Evolutionary conservation across 2,797 vertebrate genomes (phyloP).

Genomic region (Sebastiscus tertius): DNA sequence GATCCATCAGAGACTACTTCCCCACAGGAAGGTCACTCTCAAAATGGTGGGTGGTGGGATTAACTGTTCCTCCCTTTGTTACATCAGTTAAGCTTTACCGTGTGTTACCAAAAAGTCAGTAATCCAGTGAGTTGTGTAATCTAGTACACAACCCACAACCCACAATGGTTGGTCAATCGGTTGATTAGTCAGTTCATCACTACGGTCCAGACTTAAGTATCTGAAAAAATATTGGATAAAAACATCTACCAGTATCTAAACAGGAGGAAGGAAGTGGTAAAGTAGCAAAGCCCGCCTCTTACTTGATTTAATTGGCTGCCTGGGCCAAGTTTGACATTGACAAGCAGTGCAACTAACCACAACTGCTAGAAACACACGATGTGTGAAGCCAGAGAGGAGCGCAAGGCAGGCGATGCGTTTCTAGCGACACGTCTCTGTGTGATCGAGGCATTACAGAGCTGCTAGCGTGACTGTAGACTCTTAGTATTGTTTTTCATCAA

Average conservation of each 20-base stretch:
- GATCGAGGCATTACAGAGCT: not conserved
- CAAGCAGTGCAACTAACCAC: too few relatives aligned
- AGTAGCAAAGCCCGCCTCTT: too few relatives aligned
- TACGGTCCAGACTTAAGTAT: not conserved
- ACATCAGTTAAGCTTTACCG: not conserved
- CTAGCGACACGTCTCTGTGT: too few relatives aligned
- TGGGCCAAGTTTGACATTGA: too few relatives aligned
- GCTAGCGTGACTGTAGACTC: not conserved
- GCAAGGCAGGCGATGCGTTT: too few relatives aligned
- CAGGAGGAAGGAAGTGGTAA: too few relatives aligned
- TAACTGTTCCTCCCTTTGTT: not conserved
- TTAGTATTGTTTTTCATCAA: not conserved
- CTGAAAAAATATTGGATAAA: not conserved
- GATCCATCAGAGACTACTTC: not conserved
- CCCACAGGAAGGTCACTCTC: not conserved
- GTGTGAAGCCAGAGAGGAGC: too few relatives aligned
- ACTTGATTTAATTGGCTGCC: too few relatives aligned
- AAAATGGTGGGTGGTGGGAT: not conserved
- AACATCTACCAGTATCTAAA: too few relatives aligned
- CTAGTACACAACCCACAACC: not conserved
- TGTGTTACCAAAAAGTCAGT: not conserved
- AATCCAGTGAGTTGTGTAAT: not conserved
- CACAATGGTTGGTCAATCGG: not conserved
- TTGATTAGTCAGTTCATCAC: not conserved
- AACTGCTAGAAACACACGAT: too few relatives aligned